Evolutionary conservation across 2,797 vertebrate species (phyloP), one percentile per base, ranked within the genome.

Genomic region (Siniperca obscura): DNA sequence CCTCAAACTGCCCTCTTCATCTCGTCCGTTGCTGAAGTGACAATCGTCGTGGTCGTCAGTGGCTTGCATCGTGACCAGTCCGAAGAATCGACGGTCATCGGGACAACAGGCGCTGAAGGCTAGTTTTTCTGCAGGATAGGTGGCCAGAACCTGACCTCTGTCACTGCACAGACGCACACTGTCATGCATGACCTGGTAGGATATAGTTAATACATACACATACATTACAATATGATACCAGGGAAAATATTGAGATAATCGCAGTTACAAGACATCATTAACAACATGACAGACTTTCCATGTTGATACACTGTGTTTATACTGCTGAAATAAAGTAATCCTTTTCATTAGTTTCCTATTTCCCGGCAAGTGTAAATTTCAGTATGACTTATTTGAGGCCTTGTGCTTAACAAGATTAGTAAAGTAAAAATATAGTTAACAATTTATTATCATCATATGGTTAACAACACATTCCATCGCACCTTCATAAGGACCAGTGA

Each of bases 91-190:
- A 0, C 97, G 95, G 57, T 99, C 98, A 0, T 99, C 98, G 0
- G 98, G 98, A 78, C 98, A 99, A 67, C 98, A 97, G 2, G 98
- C 98, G 2, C 98, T 99, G 94, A 99, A 99, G 0, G 98, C 98
- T 65, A 99, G 94, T 89, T 99, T 99, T 90, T 99, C 98, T 0
- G 98, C 97, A 0, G 98, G 98, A 77, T 99, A 99, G 36, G 96
- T 96, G 2, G 98, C 98, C 86, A 99, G 91, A 2, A 98, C 90
- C 6, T 96, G 93, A 0, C 97, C 96, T 74, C 93, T 95, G 89
- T 99, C 98, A 0, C 93, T 96, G 90, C 97, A 97, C 30, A 99
- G 96, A 76, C 96, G 97, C 84, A 99, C 96, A 5, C 97, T 96
- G 93, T 99, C 98, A 0, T 99, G 98, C 98, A 98, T 97, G 82